Conservation (phyloP, 2,113 vertebrate genomes). For the Thomomys bottae region DNA sequence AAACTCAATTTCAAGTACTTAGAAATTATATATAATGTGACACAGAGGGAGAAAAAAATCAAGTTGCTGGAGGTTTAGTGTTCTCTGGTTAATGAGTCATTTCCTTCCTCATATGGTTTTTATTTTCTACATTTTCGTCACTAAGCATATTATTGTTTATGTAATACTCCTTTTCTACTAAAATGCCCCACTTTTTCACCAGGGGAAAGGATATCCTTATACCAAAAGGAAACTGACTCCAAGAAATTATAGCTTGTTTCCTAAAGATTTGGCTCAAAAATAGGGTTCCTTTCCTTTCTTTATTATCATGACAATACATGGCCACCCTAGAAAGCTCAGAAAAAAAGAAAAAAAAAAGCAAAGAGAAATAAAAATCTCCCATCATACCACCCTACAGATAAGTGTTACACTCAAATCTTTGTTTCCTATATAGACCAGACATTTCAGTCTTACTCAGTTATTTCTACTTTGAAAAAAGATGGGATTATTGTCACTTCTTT, state of each 20-base stretch:
- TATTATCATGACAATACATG: conserved; percentile 60
- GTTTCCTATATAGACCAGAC: neutral
- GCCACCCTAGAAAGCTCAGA: conserved; percentile 38
- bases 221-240: conserved; percentile 63
- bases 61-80: neutral
- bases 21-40: neutral
- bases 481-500: too few species aligned
- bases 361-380: conserved; percentile 31
- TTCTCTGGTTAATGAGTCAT: conserved; percentile 41
- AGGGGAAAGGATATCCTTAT: conserved; percentile 69
- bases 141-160: conserved; percentile 64
- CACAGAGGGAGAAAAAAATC: neutral
- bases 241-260: conserved; percentile 67
- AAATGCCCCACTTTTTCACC: conserved; percentile 49
- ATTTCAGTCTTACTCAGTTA: conserved; percentile 1
- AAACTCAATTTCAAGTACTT: neutral
- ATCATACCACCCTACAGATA: neutral
- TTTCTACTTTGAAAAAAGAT: neutral
- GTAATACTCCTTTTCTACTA: conserved; percentile 38
- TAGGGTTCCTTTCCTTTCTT: conserved; percentile 62
- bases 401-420: neutral
- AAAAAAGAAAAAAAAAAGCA: conserved; percentile 37
- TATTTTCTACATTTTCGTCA: conserved; percentile 60
- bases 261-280: conserved; percentile 59
- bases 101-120: conserved; percentile 47